These are phyloP conservation scores for Saccostrea echinata DNA, from an alignment of 1,140 invertebrate genomes.

Conservation along the genomic window DNA sequence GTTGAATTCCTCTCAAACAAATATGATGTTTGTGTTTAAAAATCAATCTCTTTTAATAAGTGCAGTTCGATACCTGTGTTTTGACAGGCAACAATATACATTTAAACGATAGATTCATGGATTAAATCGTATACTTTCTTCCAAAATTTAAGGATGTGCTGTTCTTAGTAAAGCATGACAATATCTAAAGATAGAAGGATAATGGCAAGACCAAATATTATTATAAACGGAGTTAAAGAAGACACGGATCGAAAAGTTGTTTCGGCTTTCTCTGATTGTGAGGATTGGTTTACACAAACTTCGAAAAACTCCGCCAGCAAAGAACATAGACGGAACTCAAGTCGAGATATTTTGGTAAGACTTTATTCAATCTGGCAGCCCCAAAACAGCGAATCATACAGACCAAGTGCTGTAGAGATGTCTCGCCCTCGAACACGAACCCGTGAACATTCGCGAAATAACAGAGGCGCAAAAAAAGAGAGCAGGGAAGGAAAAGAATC, in stretches of 20 bases:
- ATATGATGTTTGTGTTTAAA: constrained; percentile 21
- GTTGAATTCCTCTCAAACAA: constrained; percentile 11
- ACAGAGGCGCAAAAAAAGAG: not conserved
- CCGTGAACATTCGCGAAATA: not conserved
- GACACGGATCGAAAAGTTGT: not conserved
- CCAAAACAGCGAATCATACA: constrained; percentile 19
- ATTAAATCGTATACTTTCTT: not conserved
- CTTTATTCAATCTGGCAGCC: constrained; percentile 9
- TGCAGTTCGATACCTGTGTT: constrained; percentile 6
- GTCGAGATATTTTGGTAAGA: constrained; percentile 2
- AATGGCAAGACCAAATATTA: not conserved
- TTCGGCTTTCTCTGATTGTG: not conserved
- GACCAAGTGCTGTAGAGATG: constrained; percentile 6
- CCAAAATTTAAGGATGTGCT: not conserved
- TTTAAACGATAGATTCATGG: constrained; percentile 1
- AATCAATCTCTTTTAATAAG: not conserved
- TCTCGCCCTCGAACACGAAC: not conserved
- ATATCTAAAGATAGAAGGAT: not conserved
- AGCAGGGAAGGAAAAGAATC: not conserved
- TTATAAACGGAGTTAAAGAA: not conserved
- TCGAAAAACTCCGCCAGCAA: not conserved
- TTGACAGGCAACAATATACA: constrained; percentile 21
- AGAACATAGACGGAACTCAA: not conserved
- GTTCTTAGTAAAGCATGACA: not conserved
- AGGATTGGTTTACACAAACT: not conserved